phyloP scores from a whole-genome alignment of 2,113 vertebrate species.

The Trichomycterus rosablanca region DNA sequence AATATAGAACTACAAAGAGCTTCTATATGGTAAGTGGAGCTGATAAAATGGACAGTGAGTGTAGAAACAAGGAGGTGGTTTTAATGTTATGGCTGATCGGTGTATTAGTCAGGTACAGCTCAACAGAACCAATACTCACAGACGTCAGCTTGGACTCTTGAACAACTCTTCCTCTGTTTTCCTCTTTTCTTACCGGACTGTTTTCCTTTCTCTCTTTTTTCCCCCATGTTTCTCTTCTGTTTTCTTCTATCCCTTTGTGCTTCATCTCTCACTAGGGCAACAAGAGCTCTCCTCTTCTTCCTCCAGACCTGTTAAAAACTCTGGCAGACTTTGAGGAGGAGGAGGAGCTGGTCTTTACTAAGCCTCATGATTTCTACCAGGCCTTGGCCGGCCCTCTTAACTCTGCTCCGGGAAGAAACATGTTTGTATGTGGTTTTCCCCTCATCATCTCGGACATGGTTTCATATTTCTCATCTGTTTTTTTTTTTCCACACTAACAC shows the following conservation, averaged over 20 bases:
- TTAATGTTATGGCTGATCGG: too few relatives aligned
- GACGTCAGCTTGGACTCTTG: too few relatives aligned
- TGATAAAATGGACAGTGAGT: too few relatives aligned
- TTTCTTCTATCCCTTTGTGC: constrained; percentile 70
- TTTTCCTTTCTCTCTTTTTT: constrained; percentile 10
- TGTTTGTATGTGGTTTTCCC: constrained; percentile 92
- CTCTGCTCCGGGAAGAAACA: constrained; percentile 93
- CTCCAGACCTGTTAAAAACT: constrained; percentile 99
- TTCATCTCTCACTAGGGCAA: constrained; percentile 80
- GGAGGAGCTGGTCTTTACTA: constrained; percentile 96
- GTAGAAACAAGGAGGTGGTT: too few relatives aligned
- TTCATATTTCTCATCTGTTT: neutral
- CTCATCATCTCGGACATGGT: constrained; percentile 29
- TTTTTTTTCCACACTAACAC: neutral
- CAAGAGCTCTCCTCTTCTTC: constrained; percentile 98
- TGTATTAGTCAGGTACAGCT: neutral
- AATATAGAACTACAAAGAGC: too few relatives aligned
- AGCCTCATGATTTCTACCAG: constrained; percentile 98
- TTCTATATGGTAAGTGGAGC: too few relatives aligned
- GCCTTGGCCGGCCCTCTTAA: constrained; percentile 92
- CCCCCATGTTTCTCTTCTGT: neutral
- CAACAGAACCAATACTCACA: constrained; percentile 29
- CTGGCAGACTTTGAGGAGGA: constrained; percentile 98
- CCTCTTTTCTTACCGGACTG: constrained; percentile 56
- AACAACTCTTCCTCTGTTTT: constrained; percentile 45